phyloP scores from a whole-genome alignment of 2,113 vertebrate genomes.

The Zosterops japonicus region DNA sequence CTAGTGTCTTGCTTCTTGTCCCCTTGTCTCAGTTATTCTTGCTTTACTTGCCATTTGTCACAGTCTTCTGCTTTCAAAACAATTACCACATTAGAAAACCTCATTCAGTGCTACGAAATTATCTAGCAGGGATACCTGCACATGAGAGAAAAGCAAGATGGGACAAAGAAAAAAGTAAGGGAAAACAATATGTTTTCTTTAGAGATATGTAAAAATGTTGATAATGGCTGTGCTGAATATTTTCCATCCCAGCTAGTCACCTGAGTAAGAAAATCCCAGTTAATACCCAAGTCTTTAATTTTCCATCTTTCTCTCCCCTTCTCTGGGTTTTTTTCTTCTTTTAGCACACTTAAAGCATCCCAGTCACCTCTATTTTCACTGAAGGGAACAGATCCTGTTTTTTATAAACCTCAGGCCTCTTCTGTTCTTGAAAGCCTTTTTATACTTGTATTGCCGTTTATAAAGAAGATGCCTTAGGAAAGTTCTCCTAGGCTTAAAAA shows the following conservation, averaged over 20 bases:
- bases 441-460: background rate
- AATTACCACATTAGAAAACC: background rate
- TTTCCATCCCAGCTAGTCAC: background rate
- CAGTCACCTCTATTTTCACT: background rate
- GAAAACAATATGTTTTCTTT: background rate
- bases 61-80: background rate
- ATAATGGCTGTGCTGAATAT: background rate
- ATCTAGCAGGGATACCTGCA: background rate
- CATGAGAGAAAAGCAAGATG: background rate
- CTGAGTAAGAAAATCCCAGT: background rate
- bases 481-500: conserved; percentile 5
- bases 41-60: background rate
- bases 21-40: background rate
- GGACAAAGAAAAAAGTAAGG: background rate
- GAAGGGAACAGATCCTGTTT: background rate
- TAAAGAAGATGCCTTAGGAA: background rate
- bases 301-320: background rate
- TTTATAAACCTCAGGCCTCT: background rate
- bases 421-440: background rate
- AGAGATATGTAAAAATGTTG: background rate
- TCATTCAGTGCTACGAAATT: background rate
- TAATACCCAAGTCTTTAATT: background rate
- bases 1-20: background rate
- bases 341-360: background rate
- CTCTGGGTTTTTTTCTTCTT: background rate